These are phyloP conservation scores for Dallia pectoralis DNA, from an alignment of 2,797 vertebrate species.

Conservation along the genomic window DNA sequence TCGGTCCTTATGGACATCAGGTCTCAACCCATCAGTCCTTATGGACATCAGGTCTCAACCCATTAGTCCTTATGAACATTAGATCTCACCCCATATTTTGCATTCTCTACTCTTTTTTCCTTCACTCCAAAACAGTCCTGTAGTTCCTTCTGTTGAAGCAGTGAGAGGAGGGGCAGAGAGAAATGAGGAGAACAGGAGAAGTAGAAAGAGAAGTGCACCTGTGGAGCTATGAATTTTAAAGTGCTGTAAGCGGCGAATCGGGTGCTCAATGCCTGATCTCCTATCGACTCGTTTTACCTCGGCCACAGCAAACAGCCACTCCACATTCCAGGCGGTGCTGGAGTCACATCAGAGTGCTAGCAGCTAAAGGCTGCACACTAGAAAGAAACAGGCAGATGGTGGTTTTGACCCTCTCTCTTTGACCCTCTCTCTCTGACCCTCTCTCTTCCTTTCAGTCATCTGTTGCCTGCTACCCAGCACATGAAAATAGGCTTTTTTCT, in stretches of 20 bases:
- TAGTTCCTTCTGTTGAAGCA: no score
- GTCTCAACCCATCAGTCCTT: slow-evolving; percentile 84
- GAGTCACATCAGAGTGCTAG: slow-evolving; percentile 86
- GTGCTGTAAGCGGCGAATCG: slow-evolving; percentile 71
- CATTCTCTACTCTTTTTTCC: slow-evolving; percentile 79
- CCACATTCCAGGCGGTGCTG: slow-evolving; percentile 88
- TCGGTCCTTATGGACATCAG: slow-evolving; percentile 81
- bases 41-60: slow-evolving; percentile 80
- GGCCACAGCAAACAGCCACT: slow-evolving; percentile 64
- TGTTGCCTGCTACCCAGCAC: slow-evolving; percentile 72
- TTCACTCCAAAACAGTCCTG: background rate
- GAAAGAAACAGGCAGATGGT: slow-evolving; percentile 99
- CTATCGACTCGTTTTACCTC: slow-evolving; percentile 87
- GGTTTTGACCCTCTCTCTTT: slow-evolving; percentile 86
- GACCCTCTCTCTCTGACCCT: slow-evolving; percentile 86
- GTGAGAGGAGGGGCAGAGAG: background rate
- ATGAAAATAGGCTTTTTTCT: slow-evolving; percentile 72
- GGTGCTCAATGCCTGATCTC: slow-evolving; percentile 78
- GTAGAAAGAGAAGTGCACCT: slow-evolving; percentile 61
- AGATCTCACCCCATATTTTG: slow-evolving; percentile 77
- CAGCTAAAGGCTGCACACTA: slow-evolving; percentile 73
- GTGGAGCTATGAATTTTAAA: slow-evolving; percentile 84
- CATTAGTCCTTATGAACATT: slow-evolving; percentile 82
- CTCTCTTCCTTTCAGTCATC: slow-evolving; percentile 86
- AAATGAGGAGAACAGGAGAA: background rate